Percentiles rank a stretch among this genome's conserved stretches.
Evolutionary conservation across 2,113 vertebrate genomes (phyloP).

Genomic region (Nettapus auritus): DNA sequence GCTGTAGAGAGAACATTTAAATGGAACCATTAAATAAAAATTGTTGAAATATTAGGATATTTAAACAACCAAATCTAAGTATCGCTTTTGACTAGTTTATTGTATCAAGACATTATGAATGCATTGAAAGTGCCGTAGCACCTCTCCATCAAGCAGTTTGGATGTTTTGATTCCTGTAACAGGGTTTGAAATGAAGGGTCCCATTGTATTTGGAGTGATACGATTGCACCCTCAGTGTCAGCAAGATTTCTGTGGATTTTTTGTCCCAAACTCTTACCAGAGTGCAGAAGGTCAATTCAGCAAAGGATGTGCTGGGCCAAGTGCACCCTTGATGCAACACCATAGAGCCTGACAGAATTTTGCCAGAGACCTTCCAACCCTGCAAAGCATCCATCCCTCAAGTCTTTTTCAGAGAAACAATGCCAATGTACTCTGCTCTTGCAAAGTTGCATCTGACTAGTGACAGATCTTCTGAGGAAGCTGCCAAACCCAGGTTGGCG

Average conservation of each 20-base stretch:
- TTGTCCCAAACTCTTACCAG: not conserved
- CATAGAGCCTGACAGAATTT: not conserved
- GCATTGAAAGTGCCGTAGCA: not conserved
- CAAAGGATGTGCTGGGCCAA: not conserved
- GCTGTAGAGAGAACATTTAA: not conserved
- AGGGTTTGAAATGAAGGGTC: constrained; percentile 9
- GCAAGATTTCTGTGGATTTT: not conserved
- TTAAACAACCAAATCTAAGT: not conserved
- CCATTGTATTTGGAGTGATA: not conserved
- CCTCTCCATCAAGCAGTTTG: constrained; percentile 29
- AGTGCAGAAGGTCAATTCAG: not conserved
- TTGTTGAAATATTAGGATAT: not conserved
- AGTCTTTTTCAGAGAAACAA: not conserved
- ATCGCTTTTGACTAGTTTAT: not conserved
- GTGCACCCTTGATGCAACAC: not conserved
- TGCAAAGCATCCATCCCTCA: not conserved
- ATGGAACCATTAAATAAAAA: not conserved
- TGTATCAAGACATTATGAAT: not conserved
- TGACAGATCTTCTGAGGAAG: not conserved
- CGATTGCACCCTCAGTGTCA: not conserved
- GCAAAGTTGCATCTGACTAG: not conserved
- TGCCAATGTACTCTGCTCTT: not conserved
- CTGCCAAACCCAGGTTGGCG: not conserved
- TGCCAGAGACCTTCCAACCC: not conserved
- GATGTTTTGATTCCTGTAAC: constrained; percentile 47